Conservation (phyloP, 2,888 invertebrate species). For the Archaeoteleia sp. region DNA sequence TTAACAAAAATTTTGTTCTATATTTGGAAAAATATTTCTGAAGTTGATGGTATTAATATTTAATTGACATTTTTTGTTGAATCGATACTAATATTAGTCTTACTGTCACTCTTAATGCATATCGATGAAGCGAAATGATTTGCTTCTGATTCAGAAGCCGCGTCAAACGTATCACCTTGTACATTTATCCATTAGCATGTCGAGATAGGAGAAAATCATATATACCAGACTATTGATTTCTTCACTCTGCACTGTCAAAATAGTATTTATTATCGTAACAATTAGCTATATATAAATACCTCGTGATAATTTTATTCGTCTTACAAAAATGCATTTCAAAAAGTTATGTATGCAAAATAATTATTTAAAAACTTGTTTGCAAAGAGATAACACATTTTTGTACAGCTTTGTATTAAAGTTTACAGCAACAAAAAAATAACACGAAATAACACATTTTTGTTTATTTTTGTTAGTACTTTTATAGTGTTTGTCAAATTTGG, state of each 20-base stretch:
- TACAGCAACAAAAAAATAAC: too few species aligned
- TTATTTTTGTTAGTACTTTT: too few species aligned
- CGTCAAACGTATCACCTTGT: slow-evolving; percentile 4
- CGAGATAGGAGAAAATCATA: slow-evolving; percentile 13
- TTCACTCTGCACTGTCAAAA: slow-evolving; percentile 15
- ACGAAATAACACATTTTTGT: too few species aligned
- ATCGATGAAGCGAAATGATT: background rate
- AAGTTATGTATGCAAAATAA: background rate
- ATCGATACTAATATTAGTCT: background rate
- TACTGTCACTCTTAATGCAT: slow-evolving; percentile 6
- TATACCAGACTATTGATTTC: slow-evolving; percentile 26
- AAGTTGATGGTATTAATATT: too few species aligned
- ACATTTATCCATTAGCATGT: slow-evolving; percentile 21
- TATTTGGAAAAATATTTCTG: too few species aligned
- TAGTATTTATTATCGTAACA: slow-evolving; percentile 9
- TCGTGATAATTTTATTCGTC: too few species aligned
- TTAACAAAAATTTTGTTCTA: too few species aligned
- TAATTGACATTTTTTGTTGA: background rate
- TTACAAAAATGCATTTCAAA: too few species aligned
- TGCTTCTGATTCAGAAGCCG: background rate
- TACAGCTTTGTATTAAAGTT: too few species aligned
- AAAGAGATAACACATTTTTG: too few species aligned
- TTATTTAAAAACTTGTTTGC: background rate
- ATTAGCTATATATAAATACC: background rate
- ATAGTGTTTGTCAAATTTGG: too few species aligned